Evolutionary conservation across 2,113 vertebrate species (phyloP).

Genomic region (Rafetus swinhoei): DNA sequence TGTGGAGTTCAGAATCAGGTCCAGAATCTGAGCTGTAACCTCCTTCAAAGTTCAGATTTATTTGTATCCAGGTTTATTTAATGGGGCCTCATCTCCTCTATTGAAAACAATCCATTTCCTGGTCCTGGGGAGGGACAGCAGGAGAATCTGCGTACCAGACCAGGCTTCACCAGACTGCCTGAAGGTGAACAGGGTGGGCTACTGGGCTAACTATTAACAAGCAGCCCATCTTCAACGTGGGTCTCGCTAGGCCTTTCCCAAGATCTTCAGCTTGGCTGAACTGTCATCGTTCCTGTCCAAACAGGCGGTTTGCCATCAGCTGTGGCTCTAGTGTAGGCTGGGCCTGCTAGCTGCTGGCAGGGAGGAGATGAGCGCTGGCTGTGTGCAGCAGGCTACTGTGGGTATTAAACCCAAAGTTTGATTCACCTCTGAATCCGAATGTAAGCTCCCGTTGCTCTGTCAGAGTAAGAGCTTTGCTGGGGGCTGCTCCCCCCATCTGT

Average conservation of each 20-base stretch:
- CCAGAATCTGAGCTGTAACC: rapidly evolving
- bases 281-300: background rate
- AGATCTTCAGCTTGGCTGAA: background rate
- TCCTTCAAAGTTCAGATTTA: background rate
- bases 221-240: background rate
- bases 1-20: rapidly evolving
- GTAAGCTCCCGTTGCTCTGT: background rate
- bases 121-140: background rate
- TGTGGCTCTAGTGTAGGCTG: background rate
- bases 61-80: background rate
- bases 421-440: background rate
- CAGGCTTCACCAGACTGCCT: background rate
- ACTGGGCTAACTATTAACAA: rapidly evolving
- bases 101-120: background rate
- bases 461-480: background rate
- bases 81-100: background rate
- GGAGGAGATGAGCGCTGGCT: slow-evolving; percentile 44
- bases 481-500: background rate
- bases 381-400: slow-evolving; percentile 43
- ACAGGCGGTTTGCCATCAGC: background rate
- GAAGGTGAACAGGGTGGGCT: background rate
- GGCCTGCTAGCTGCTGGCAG: slow-evolving; percentile 41
- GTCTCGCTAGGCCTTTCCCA: background rate
- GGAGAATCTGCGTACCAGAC: rapidly evolving
- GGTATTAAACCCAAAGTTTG: slow-evolving; percentile 7